Base-by-base conservation (phyloP, 2,888 invertebrate species). In the Encarsia formosa region DNA sequence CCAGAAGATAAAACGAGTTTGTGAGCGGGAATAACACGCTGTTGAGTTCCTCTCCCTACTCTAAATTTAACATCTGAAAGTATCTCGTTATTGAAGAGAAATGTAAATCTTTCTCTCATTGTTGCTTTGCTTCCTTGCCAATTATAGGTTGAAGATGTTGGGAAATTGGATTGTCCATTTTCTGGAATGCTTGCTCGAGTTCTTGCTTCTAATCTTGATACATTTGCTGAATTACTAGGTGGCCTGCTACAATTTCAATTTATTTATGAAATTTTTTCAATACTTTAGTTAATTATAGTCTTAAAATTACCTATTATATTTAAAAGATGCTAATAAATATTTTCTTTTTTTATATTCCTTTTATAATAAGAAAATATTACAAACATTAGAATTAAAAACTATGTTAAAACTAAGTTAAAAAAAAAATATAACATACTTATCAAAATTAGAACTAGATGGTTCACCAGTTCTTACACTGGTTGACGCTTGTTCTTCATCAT, bases 1-100 rank as follows among this genome's bases (percentile, higher is more conserved):
- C 90, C 89, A 8, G 88, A 85, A 0, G 88, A 87, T 29, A 91
- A 71, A 0, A 91, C 85, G 65, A 91, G 86, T 70, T 83, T 87
- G 63, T 88, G 88, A 0, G 90, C 90, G 1, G 88, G 88, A 56
- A 91, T 85, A 13, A 84, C 77, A 68, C 85, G 83, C 57, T 81
- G 81, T 54, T 81, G 81, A 0, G 78, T 79, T 39, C 83, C 86
- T 63, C 84, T 82, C 1, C 90, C 89, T 15, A 91, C 89, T 32
- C 87, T 77, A 64, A 91, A 91, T 63, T 84, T 85, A 5, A 91
- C 87, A 70, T 91, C 90, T 52, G 82, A 79, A 61, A 85, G 71
- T 38, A 81, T 78, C 58, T 84, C 82, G 61, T 82, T 84, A 66
- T 83, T 83, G 61, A 81, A 83, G 60, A 85, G 76, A 66, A 80